Evolutionary conservation across 2,888 invertebrate species (phyloP).

Genomic region (Apamea epomidion): DNA sequence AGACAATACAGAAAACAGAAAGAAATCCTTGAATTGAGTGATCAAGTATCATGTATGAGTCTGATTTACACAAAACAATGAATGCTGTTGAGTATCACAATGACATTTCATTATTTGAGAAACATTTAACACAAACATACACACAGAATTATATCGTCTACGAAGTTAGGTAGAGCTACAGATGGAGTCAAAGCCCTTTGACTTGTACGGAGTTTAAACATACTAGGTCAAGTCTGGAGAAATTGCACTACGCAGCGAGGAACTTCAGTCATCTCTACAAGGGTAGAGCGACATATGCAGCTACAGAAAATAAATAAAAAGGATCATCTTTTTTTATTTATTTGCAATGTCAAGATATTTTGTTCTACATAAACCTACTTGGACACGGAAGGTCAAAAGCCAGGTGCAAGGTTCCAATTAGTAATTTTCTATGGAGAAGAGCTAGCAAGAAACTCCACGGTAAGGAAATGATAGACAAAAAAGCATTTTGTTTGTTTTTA

Average conservation of each 20-base stretch:
- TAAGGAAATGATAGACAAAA: not conserved
- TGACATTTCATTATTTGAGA: conserved; percentile 17
- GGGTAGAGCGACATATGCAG: no score
- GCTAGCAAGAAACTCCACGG: not conserved
- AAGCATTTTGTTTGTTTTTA: conserved; percentile 20
- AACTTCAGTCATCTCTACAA: conserved; percentile 1
- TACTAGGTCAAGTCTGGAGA: conserved; percentile 33
- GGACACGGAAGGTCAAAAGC: not conserved
- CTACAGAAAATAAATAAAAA: not conserved
- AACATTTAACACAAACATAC: conserved; percentile 2
- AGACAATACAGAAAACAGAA: conserved; percentile 16
- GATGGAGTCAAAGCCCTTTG: conserved; percentile 38
- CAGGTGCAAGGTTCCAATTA: not conserved
- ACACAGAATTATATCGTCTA: not conserved
- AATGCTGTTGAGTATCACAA: conserved; percentile 8
- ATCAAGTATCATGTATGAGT: conserved; percentile 25
- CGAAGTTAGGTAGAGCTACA: not conserved
- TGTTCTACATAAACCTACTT: not conserved
- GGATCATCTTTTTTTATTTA: not conserved
- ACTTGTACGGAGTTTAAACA: conserved; percentile 11
- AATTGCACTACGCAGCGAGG: conserved; percentile 7
- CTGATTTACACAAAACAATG: conserved; percentile 34
- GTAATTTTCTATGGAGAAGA: not conserved
- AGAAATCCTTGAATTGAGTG: conserved; percentile 41
- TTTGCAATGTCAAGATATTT: not conserved